Percentiles rank a stretch among this genome's conserved stretches.
These are phyloP conservation scores for Petrocephalus microphthalmus DNA, from an alignment of 2,113 vertebrate genomes.

Conservation along the genomic window DNA sequence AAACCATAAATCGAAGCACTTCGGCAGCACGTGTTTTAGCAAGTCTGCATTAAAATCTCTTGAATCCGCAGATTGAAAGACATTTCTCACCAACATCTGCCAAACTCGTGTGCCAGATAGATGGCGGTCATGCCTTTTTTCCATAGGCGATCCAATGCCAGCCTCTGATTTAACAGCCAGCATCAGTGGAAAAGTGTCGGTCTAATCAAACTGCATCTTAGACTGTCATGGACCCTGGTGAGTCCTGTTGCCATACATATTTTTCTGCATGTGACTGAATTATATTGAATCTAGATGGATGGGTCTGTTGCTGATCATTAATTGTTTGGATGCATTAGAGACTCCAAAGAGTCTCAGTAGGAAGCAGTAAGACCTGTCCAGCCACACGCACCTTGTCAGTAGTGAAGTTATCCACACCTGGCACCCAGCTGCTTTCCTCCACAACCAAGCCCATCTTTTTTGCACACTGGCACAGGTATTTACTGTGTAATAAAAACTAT, in stretches of 20 bases:
- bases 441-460: neutral
- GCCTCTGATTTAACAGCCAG: neutral
- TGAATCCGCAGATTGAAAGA: neutral
- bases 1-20: slow-evolving; percentile 9
- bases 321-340: slow-evolving; percentile 11
- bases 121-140: neutral
- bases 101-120: neutral
- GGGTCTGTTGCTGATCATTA: slow-evolving; percentile 11
- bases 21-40: neutral
- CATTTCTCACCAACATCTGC: neutral
- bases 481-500: neutral
- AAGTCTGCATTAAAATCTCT: slow-evolving; percentile 13
- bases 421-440: neutral
- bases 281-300: slow-evolving; percentile 28
- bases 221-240: too few relatives aligned
- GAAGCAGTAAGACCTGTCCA: neutral
- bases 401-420: neutral
- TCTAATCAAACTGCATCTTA: neutral
- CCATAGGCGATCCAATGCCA: neutral
- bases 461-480: neutral
- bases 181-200: neutral
- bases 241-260: neutral
- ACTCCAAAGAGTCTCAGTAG: too few relatives aligned
- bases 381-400: neutral
- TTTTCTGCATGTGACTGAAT: slow-evolving; percentile 7